A percentile compares a stretch with the other conserved stretches of the same genome.
phyloP scores from a whole-genome alignment of 92 coral and sea anemone genomes.

The Epizoanthus illoricatus region DNA sequence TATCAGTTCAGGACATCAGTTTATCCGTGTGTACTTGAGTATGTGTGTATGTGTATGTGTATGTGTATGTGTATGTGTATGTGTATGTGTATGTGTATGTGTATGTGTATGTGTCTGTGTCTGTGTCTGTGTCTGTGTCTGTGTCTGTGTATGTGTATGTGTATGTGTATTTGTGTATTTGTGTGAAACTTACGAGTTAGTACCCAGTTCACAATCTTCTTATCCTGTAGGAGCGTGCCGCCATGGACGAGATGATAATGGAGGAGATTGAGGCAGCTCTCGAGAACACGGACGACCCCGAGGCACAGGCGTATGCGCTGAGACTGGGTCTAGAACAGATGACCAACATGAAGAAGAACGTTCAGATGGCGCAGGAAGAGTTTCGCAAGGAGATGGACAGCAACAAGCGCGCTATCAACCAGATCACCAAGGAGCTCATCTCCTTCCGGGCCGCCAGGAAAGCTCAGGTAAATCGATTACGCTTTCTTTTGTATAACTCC shows the following conservation, averaged over 20 bases:
- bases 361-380: slow-evolving; percentile 75
- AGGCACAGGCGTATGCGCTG: slow-evolving; percentile 82
- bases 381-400: slow-evolving; percentile 81
- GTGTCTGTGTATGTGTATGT: too few relatives aligned
- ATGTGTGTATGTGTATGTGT: too few relatives aligned
- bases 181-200: not conserved
- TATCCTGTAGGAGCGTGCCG: slow-evolving; percentile 54
- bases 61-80: too few relatives aligned
- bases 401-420: slow-evolving; percentile 75
- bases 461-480: slow-evolving; percentile 64
- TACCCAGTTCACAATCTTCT: not conserved
- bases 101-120: not conserved
- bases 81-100: too few relatives aligned
- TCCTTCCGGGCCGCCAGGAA: slow-evolving; percentile 85
- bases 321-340: slow-evolving; percentile 92
- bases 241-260: slow-evolving; percentile 88
- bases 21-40: too few relatives aligned
- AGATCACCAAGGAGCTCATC: slow-evolving; percentile 76
- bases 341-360: slow-evolving; percentile 74
- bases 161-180: not conserved
- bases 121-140: too few relatives aligned
- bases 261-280: slow-evolving; percentile 93
- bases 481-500: not conserved
- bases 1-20: too few relatives aligned
- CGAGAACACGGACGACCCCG: slow-evolving; percentile 88